Evolutionary conservation across 2,888 invertebrate genomes (phyloP).

Genomic region (Athalia circularis): DNA sequence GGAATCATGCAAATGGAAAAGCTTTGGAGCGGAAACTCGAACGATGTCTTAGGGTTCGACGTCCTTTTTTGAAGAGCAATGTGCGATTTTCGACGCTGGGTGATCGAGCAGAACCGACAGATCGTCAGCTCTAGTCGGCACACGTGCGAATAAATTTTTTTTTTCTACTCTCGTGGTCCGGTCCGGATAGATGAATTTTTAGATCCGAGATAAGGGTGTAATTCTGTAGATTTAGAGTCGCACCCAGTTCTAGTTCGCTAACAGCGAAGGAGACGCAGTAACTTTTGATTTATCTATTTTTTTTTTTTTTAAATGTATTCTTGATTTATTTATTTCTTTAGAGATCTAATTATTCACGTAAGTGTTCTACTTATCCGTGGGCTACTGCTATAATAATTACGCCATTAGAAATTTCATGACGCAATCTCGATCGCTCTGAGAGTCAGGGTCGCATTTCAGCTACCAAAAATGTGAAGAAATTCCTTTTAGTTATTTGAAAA

Average conservation of each 20-base stretch:
- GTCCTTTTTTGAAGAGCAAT: constrained; percentile 27
- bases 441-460: constrained; percentile 37
- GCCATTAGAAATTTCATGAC: constrained; percentile 26
- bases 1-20: neutral
- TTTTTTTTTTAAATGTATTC: neutral
- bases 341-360: constrained; percentile 34
- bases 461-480: constrained; percentile 7
- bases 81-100: constrained; percentile 6
- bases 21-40: constrained; percentile 14
- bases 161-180: neutral
- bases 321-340: neutral
- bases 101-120: constrained; percentile 27
- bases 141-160: neutral
- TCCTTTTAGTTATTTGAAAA: neutral
- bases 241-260: neutral
- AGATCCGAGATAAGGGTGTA: constrained; percentile 4
- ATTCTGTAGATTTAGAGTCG: neutral
- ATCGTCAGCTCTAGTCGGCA: neutral
- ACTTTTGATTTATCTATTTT: neutral
- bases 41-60: constrained; percentile 7
- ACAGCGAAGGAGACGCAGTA: neutral
- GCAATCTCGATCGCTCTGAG: constrained; percentile 15
- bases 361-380: constrained; percentile 47
- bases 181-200: neutral
- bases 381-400: constrained; percentile 39